Percentiles rank a stretch among this genome's conserved stretches.
These are phyloP conservation scores for Oedothorax gibbosus DNA, from an alignment of 1,140 invertebrate genomes.

Conservation along the genomic window DNA sequence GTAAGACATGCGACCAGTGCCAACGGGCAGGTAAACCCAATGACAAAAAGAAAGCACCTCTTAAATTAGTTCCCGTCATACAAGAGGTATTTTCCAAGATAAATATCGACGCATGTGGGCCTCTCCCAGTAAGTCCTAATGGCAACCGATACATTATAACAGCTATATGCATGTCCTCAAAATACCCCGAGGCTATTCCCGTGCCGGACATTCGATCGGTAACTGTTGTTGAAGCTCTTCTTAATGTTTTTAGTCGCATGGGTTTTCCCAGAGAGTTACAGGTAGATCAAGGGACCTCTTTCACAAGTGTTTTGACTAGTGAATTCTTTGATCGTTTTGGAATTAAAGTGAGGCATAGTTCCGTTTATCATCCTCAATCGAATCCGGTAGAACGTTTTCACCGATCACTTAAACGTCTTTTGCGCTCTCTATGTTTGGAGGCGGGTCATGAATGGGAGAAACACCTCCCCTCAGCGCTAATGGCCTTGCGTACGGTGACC, in stretches of 20 bases:
- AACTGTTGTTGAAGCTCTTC: background rate
- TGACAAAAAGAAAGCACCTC: conserved; percentile 8
- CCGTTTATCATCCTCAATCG: background rate
- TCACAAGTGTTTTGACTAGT: background rate
- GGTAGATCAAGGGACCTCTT: conserved; percentile 9
- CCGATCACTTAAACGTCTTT: background rate
- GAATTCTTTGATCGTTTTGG: conserved; percentile 8
- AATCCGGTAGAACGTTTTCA: conserved; percentile 3
- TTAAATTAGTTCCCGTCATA: conserved; percentile 17
- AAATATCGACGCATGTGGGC: conserved; percentile 28
- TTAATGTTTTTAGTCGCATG: background rate
- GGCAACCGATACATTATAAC: background rate
- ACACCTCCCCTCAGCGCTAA: background rate
- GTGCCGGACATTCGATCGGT: background rate
- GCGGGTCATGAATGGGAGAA: conserved; percentile 14
- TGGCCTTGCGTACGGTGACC: background rate
- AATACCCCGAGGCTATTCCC: conserved; percentile 20
- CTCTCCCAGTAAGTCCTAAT: background rate
- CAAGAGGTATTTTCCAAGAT: conserved; percentile 41
- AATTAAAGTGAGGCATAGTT: conserved; percentile 2
- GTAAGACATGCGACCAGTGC: background rate
- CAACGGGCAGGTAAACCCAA: background rate
- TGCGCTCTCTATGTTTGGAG: background rate
- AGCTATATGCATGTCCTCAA: conserved; percentile 10
- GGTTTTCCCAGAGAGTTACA: background rate